Conservation (phyloP, 1,140 invertebrate species). For the Heterodera carotae region DNA sequence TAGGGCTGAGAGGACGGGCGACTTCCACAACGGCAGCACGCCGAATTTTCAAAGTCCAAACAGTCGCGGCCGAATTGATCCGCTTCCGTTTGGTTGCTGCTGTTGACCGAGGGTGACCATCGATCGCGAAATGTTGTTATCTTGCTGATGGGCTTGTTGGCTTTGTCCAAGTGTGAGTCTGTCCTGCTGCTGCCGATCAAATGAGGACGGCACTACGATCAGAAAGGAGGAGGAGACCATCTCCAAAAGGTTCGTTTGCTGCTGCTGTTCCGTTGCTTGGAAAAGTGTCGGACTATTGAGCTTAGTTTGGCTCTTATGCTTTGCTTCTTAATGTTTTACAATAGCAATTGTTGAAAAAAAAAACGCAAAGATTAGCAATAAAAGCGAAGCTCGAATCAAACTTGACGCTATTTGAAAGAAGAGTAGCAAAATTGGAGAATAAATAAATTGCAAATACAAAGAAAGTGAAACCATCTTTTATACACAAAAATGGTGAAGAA, state of each 20-base stretch:
- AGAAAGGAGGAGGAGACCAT: constrained; percentile 25
- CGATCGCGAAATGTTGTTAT: constrained; percentile 23
- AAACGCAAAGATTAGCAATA: no score
- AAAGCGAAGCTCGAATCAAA: no score
- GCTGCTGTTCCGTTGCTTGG: background rate
- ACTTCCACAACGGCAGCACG: background rate
- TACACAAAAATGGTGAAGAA: no score
- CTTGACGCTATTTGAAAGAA: no score
- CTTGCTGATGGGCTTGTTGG: background rate
- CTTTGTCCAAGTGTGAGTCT: background rate
- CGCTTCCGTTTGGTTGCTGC: background rate
- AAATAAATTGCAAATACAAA: no score
- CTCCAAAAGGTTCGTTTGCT: background rate
- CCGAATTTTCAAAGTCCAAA: constrained; percentile 8
- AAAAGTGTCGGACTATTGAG: background rate
- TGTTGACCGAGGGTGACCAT: constrained; percentile 14
- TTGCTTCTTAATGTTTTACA: no score
- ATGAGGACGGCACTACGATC: background rate
- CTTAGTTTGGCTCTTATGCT: background rate
- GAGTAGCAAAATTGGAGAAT: no score
- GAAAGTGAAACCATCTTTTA: no score
- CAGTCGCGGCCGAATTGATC: background rate
- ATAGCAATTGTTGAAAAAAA: no score
- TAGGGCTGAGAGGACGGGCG: constrained; percentile 10
- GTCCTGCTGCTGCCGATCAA: background rate